Conservation (phyloP, 2,888 invertebrate genomes). For the Cephus pulcher region DNA sequence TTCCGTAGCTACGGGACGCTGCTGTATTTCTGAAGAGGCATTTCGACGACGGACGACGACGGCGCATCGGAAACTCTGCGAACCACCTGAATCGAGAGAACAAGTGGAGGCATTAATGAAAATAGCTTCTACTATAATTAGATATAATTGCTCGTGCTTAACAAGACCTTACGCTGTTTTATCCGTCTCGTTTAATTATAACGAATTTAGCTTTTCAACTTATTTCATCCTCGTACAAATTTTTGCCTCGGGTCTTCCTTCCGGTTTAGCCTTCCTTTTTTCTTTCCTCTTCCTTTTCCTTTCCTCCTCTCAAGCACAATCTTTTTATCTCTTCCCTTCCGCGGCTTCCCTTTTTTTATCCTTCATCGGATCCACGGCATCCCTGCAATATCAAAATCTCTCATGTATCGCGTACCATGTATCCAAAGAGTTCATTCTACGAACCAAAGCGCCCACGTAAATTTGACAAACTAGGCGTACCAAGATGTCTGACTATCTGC, state of each 20-base stretch:
- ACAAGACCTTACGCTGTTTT: neutral
- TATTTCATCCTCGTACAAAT: neutral
- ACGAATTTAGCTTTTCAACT: neutral
- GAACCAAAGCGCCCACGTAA: neutral
- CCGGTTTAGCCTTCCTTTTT: neutral
- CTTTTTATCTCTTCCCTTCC: neutral
- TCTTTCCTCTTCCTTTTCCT: accelerated
- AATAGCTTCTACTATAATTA: neutral
- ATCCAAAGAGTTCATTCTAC: neutral
- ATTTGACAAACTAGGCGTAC: neutral
- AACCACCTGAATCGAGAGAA: neutral
- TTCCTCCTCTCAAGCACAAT: neutral
- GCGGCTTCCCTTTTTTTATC: neutral
- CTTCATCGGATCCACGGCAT: neutral
- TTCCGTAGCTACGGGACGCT: neutral
- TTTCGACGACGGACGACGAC: neutral
- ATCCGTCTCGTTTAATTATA: neutral
- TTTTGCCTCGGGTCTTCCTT: neutral
- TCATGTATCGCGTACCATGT: accelerated
- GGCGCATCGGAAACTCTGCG: neutral
- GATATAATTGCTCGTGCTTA: neutral
- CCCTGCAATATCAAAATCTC: neutral
- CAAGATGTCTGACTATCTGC: neutral
- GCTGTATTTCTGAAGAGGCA: neutral
- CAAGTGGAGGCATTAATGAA: neutral